These are phyloP conservation scores for Acrocyrtus sp. DNA, from an alignment of 2,888 invertebrate genomes.

Conservation along the genomic window DNA sequence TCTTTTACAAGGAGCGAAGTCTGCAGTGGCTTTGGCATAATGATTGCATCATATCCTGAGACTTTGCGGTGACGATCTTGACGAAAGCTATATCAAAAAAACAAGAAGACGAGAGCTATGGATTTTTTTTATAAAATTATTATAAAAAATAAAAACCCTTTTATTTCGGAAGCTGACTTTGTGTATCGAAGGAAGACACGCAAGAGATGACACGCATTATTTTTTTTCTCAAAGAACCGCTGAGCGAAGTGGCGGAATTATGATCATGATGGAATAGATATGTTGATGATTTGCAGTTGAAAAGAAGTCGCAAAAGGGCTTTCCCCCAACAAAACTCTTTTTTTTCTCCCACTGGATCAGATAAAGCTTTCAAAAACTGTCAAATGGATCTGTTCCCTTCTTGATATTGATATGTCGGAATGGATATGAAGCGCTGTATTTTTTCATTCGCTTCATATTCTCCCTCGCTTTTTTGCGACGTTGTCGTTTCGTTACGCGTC, in stretches of 20 bases:
- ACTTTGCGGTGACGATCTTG: no score
- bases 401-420: not conserved
- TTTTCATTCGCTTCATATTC: not conserved
- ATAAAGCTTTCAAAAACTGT: not conserved
- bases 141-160: no score
- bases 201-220: slow-evolving; percentile 21
- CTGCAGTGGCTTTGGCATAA: not conserved
- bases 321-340: no score
- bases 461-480: no score
- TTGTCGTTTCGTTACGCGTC: no score
- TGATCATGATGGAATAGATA: not conserved
- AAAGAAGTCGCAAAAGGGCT: not conserved
- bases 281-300: slow-evolving; percentile 7
- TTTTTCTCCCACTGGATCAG: no score
- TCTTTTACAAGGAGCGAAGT: not conserved
- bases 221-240: not conserved
- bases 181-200: not conserved
- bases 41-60: not conserved
- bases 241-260: no score
- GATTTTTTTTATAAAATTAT: no score
- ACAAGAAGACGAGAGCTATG: no score
- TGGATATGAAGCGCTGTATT: no score
- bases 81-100: no score
- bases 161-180: no score
- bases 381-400: not conserved